Evolutionary conservation across 1,140 invertebrate genomes (phyloP).

Genomic region (Phymastichus coffea): DNA sequence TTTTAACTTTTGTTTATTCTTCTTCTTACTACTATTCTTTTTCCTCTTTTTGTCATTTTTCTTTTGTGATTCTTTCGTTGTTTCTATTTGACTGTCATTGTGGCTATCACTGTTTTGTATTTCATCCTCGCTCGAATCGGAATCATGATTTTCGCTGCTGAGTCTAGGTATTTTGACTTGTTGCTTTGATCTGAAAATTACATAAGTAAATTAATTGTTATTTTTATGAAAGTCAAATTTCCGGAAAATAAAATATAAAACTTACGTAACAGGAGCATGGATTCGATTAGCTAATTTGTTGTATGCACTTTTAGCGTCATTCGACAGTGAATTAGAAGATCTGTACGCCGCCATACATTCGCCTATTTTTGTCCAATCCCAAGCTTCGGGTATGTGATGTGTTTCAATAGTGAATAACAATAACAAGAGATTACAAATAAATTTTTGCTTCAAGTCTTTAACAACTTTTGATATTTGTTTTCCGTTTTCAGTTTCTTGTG

Average conservation of each 20-base stretch:
- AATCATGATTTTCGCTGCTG: constrained; percentile 29
- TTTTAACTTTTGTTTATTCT: constrained; percentile 52
- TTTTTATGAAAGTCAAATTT: no score
- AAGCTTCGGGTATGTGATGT: constrained; percentile 44
- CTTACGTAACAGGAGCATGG: constrained; percentile 42
- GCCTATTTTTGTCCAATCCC: constrained; percentile 52
- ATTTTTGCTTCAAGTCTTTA: constrained; percentile 52
- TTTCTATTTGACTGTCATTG: constrained; percentile 13
- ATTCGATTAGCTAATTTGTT: constrained; percentile 52
- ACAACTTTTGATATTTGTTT: constrained; percentile 29
- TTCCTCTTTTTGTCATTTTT: constrained; percentile 38
- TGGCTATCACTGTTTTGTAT: not conserved
- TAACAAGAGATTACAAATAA: constrained; percentile 50
- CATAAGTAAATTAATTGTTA: not conserved
- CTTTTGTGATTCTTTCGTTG: constrained; percentile 15
- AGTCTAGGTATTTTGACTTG: not conserved
- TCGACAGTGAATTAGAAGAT: constrained; percentile 42
- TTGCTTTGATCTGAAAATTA: constrained; percentile 10
- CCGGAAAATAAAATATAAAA: no score
- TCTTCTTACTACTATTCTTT: constrained; percentile 45
- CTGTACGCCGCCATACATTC: constrained; percentile 45
- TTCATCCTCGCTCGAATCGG: constrained; percentile 23
- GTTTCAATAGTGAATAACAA: constrained; percentile 46
- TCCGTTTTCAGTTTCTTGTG: constrained; percentile 33
- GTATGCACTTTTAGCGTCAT: constrained; percentile 53